Conservation (phyloP, 1,140 invertebrate species). For the Brachionus paranguensis region DNA sequence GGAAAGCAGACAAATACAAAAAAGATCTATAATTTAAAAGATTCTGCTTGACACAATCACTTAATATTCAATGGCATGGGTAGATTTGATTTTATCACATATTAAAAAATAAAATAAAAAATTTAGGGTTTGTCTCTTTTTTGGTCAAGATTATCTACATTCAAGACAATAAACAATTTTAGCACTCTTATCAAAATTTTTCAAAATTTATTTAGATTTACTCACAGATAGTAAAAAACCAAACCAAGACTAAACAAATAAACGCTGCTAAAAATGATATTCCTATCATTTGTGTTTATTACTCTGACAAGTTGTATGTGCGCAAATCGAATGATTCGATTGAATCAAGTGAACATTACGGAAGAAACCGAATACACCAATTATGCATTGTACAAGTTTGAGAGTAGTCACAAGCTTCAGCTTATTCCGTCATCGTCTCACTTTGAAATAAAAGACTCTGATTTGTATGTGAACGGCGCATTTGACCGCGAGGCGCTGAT, state of each 20-base stretch:
- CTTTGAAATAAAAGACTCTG: not conserved
- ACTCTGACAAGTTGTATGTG: not conserved
- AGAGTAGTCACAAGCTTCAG: not conserved
- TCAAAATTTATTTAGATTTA: not conserved
- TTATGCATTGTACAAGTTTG: not conserved
- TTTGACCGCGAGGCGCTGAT: constrained; percentile 10
- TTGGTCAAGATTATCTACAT: not conserved
- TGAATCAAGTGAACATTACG: not conserved
- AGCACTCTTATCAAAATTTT: not conserved
- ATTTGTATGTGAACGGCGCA: not conserved
- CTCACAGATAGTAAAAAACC: not conserved
- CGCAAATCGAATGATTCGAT: constrained; percentile 1
- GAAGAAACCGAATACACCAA: not conserved
- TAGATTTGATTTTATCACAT: not conserved
- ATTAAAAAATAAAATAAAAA: not conserved
- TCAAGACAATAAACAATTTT: not conserved
- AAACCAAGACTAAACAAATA: not conserved
- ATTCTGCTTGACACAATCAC: not conserved
- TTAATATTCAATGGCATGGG: no score
- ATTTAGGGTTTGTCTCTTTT: not conserved
- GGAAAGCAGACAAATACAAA: not conserved
- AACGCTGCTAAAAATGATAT: not conserved
- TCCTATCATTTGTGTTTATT: not conserved
- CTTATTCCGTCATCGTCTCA: not conserved
- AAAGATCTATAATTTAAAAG: not conserved